A percentile compares a stretch with the other conserved stretches of the same genome.
phyloP scores from a whole-genome alignment of 2,797 vertebrate genomes.

The Salarias fasciatus region DNA sequence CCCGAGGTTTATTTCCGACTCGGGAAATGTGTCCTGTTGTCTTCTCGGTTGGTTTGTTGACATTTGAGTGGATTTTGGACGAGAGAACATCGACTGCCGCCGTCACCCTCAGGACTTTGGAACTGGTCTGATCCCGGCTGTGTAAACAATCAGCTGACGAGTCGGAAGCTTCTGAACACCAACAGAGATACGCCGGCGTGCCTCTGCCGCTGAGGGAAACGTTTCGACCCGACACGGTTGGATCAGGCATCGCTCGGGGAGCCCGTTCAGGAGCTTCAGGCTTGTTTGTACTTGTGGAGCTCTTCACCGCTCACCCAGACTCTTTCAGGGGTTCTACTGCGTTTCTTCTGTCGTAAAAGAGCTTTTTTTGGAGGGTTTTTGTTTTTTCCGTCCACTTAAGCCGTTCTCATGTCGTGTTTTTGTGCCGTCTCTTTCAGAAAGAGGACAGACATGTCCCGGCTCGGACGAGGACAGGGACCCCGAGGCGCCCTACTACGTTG shows the following conservation, averaged over 20 bases:
- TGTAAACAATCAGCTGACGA: conserved; percentile 37
- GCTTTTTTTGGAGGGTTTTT: too few species aligned
- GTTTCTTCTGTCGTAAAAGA: too few species aligned
- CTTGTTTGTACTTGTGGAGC: conserved; percentile 56
- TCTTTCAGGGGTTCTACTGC: conserved; percentile 2
- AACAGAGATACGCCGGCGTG: too few species aligned
- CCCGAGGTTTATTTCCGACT: too few species aligned
- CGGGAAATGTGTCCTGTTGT: too few species aligned
- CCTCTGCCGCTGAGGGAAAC: conserved; percentile 5
- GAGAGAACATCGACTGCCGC: conserved; percentile 55
- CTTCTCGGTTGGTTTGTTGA: conserved; percentile 7
- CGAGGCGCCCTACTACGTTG: conserved; percentile 91
- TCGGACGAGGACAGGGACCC: conserved; percentile 85
- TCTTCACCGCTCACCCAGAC: neutral
- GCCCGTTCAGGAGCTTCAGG: conserved; percentile 42
- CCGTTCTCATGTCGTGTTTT: conserved; percentile 11
- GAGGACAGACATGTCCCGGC: conserved; percentile 82
- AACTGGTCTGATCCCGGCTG: conserved; percentile 27
- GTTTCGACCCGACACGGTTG: conserved; percentile 12
- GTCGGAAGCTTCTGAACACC: conserved; percentile 7
- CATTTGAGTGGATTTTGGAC: conserved; percentile 62
- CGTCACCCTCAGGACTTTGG: conserved; percentile 26
- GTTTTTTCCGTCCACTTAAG: too few species aligned
- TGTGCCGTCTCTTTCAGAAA: conserved; percentile 75
- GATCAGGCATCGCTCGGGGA: conserved; percentile 27